Base-by-base conservation (phyloP, 2,888 invertebrate species). In the Molanna angustata region DNA sequence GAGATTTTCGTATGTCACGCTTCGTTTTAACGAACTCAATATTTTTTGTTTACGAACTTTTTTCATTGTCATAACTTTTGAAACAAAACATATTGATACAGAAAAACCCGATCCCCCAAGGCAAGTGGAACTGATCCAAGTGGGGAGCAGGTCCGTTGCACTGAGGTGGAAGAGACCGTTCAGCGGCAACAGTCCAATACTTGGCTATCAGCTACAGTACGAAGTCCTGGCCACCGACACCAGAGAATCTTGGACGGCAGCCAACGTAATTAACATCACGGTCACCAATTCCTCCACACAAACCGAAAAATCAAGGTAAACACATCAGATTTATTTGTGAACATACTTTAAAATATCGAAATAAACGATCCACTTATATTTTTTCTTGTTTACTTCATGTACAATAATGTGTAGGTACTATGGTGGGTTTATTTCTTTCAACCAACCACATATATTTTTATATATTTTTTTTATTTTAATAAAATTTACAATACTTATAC, bases 181-280 rank as follows among this genome's bases (percentile, higher is more conserved):
- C 64, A 87, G 88, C 62, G 89, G 90, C 3, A 89, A 90, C 68
- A 88, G 88, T 31, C 88, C 88, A 0, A 85, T 90, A 18, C 72
- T 85, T 37, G 86, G 87, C 57, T 90, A 89, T 67, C 75, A 88
- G 54, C 84, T 89, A 37, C 88, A 88, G 64, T 88, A 88, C 65
- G 76, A 85, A 64, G 71, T 80, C 1, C 63, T 80, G 40, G 76
- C 76, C 61, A 80, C 79, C 59, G 73, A 80, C 39, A 78, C 80
- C 7, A 69, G 71, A 1, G 73, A 67, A 45, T 73, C 80, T 27
- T 82, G 82, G 83, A 72, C 76, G 55, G 79, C 78, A 21, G 74
- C 76, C 9, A 76, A 78, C 52, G 77, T 80, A 0, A 75, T 81
- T 57, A 83, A 83, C 61, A 78, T 81, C 9, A 77, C 81, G 1